Percentiles rank a stretch among this genome's conserved stretches.
Evolutionary conservation across 2,888 invertebrate species (phyloP).

Genomic region (Rotaria sp.): DNA sequence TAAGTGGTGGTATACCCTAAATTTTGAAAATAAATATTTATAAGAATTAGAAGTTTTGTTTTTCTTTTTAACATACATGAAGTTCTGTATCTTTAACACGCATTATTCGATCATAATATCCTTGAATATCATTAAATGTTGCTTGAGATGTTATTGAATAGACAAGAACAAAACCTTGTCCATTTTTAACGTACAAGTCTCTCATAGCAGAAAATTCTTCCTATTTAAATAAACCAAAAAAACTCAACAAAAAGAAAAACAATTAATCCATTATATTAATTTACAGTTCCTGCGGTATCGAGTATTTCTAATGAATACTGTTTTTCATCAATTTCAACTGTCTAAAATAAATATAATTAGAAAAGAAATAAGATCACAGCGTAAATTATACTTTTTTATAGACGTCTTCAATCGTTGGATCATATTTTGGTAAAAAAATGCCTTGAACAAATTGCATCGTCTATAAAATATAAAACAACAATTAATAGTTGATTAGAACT

Average conservation of each 20-base stretch:
- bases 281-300: constrained; percentile 95
- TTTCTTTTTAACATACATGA: not conserved
- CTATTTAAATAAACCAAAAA: not conserved
- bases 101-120: not conserved
- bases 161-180: constrained; percentile 4
- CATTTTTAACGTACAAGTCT: constrained; percentile 24
- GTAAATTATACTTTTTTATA: constrained; percentile 33
- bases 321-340: constrained; percentile 89
- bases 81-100: constrained; percentile 57
- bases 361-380: not conserved
- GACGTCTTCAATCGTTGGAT: constrained; percentile 99
- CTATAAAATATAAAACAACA: constrained; percentile 44
- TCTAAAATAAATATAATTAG: not conserved
- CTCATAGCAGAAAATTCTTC: constrained; percentile 6
- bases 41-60: not conserved
- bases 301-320: constrained; percentile 99
- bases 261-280: constrained; percentile 45
- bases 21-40: constrained; percentile 23
- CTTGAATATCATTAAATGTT: constrained; percentile 15
- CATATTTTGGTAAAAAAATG: constrained; percentile 97
- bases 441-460: constrained; percentile 96
- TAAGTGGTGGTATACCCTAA: constrained; percentile 77
- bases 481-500: not conserved
- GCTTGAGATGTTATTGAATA: constrained; percentile 2
- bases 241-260: not conserved